Percentiles rank a stretch among this genome's conserved stretches.
phyloP scores from a whole-genome alignment of 2,797 vertebrate genomes.

The Podarcis lilfordi region DNA sequence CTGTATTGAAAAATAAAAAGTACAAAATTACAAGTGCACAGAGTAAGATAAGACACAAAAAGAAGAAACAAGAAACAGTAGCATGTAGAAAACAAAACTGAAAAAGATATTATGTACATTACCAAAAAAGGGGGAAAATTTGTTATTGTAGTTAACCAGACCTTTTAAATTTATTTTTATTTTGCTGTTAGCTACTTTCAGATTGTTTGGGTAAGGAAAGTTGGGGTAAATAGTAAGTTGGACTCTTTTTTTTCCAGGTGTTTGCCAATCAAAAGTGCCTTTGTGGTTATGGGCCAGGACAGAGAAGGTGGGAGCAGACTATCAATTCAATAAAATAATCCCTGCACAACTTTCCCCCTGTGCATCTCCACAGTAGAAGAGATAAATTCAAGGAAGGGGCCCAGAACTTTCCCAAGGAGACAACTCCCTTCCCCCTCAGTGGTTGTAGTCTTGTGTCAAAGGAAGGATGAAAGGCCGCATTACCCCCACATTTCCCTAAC shows the following conservation, averaged over 20 bases:
- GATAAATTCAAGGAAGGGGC: background rate
- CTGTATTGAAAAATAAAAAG: too few relatives aligned
- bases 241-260: background rate
- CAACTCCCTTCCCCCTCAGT: too few relatives aligned
- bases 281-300: background rate
- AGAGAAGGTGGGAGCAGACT: background rate
- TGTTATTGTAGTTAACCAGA: too few relatives aligned
- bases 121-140: too few relatives aligned
- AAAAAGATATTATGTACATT: too few relatives aligned
- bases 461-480: background rate
- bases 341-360: background rate
- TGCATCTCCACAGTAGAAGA: background rate
- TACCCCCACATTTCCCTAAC: background rate
- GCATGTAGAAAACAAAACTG: too few relatives aligned
- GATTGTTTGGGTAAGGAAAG: too few relatives aligned
- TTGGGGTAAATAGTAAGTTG: background rate
- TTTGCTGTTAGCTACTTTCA: too few relatives aligned
- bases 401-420: background rate
- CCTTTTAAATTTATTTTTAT: too few relatives aligned
- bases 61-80: too few relatives aligned
- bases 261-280: background rate
- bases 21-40: too few relatives aligned
- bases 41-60: too few relatives aligned
- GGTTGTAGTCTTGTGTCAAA: background rate
- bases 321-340: background rate